phyloP scores from a whole-genome alignment of 2,888 invertebrate genomes.

The Leptothorax acervorum region DNA sequence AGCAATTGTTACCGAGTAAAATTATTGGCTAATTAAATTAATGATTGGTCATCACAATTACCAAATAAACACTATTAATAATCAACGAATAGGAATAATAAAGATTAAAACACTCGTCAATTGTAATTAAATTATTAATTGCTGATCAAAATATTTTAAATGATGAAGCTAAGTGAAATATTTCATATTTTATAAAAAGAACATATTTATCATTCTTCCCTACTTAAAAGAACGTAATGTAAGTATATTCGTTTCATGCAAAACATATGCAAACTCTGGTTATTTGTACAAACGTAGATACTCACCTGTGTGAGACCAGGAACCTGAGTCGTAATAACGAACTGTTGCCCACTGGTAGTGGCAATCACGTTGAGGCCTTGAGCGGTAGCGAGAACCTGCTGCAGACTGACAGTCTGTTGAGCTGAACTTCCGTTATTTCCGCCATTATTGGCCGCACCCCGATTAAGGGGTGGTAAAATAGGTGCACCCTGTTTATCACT shows the following conservation, averaged over 20 bases:
- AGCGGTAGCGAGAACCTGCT: conserved; percentile 84
- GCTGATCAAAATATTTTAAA: not conserved
- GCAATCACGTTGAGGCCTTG: conserved; percentile 85
- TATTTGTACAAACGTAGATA: not conserved
- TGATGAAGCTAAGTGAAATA: not conserved
- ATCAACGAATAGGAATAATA: conserved; percentile 4
- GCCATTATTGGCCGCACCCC: conserved; percentile 84
- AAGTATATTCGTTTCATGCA: not conserved
- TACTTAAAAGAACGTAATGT: not conserved
- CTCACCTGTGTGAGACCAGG: conserved; percentile 87
- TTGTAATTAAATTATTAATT: not conserved
- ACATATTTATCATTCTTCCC: not conserved
- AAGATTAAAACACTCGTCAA: not conserved
- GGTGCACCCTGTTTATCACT: conserved; percentile 84
- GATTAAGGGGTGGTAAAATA: conserved; percentile 84
- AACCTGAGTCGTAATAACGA: conserved; percentile 85
- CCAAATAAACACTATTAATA: not conserved
- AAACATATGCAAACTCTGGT: not conserved
- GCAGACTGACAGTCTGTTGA: conserved; percentile 83
- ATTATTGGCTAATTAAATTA: not conserved
- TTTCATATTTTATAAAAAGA: not conserved
- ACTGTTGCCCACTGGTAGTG: conserved; percentile 84
- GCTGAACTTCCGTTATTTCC: conserved; percentile 79
- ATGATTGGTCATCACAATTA: not conserved
- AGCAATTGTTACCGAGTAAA: not conserved